phyloP scores from a whole-genome alignment of 2,113 vertebrate genomes.

The Psilopsiagon aymara region DNA sequence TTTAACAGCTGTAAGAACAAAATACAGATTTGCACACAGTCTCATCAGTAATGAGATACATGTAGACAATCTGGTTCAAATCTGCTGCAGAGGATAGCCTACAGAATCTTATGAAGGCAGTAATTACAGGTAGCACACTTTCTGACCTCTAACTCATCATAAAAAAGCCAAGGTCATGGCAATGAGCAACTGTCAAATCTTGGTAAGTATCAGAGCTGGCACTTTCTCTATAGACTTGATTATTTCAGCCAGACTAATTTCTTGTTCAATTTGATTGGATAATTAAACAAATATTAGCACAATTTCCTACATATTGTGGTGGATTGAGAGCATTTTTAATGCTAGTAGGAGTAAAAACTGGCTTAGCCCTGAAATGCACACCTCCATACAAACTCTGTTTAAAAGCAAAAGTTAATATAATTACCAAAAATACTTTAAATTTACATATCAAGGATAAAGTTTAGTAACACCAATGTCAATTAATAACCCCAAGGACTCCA shows the following conservation, averaged over 20 bases:
- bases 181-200: not conserved
- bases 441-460: not conserved
- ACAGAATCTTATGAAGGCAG: not conserved
- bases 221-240: conserved; percentile 26
- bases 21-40: not conserved
- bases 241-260: conserved; percentile 60
- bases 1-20: not conserved
- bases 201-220: not conserved
- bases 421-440: not conserved
- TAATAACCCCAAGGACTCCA: not conserved
- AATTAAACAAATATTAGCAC: conserved; percentile 60
- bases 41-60: not conserved
- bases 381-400: not conserved
- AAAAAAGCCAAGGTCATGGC: not conserved
- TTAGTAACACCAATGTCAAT: not conserved
- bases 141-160: conserved; percentile 11
- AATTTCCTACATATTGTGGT: not conserved
- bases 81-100: not conserved
- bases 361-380: not conserved
- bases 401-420: not conserved
- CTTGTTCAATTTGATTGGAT: conserved; percentile 53
- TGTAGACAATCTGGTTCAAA: not conserved
- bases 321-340: not conserved
- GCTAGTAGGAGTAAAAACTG: not conserved
- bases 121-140: not conserved